Evolutionary conservation across 2,888 invertebrate genomes (phyloP), one percentile per base, ranked within the genome.

Genomic region (Trissolcus brochymenae): DNA sequence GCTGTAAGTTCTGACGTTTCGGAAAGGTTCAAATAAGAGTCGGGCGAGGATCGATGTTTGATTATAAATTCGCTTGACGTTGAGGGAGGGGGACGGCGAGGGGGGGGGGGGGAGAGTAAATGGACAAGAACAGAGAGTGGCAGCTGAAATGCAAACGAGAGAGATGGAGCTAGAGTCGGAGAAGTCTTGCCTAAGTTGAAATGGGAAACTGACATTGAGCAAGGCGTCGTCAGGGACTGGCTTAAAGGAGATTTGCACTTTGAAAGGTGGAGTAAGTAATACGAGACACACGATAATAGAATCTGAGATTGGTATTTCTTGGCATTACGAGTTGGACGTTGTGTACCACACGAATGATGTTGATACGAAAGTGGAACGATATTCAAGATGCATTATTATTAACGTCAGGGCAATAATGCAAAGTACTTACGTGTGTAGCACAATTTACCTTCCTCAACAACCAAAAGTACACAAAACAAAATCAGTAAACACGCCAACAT

Each of bases 351-450:
- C 68, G 64, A 79, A 78, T 72, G 29, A 61, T 74, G 74, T 70
- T 70, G 76, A 78, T 79, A 74, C 21, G 74, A 43, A 55, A 62
- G 73, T 59, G 70, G 73, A 73, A 78, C 74, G 80, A 76, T 59
- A 79, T 67, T 70, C 76, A 76, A 51, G 76, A 67, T 59, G 78
- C 75, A 79, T 81, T 81, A 80, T 82, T 79, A 76, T 59, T 62
- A 74, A 59, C 62, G 54, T 61, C 62, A 21, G 17, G 51, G 65
- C 55, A 50, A 71, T 71, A 71, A 57, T 53, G 57, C 57, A n/a
- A 46, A 56, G 43, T 54, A 72, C 72, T 65, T 72, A 72, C 72
- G 59, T 65, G 53, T 65, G 64, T 59, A 65, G 62, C 53, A 71
- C 71, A 64, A 71, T 64, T 71, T 71, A 43, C 50, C 35, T 9